Base-by-base conservation (phyloP, 2,888 invertebrate species). In the Teinopalpus imperialis region DNA sequence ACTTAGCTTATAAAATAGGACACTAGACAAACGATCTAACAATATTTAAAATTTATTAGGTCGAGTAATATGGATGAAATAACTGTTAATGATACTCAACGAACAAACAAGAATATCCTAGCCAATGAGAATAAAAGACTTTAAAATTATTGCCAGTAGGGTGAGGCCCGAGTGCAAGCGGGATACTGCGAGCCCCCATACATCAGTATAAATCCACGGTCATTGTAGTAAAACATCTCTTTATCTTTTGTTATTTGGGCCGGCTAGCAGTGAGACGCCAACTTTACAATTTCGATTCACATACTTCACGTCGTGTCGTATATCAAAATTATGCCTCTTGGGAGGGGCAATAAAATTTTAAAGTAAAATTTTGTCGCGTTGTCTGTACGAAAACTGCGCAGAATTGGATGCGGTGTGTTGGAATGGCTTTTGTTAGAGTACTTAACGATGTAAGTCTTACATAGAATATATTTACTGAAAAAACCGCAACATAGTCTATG, bases 291-390 rank as follows among this genome's bases (percentile, higher is more conserved):
- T 42, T 42, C 40, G 45, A 21, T 20, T 26, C 45, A 24, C 34
- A 34, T 34, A 31, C 49, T 37, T 42, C 44, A 35, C 30, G 36
- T 23, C 26, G 31, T 12, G 40, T 56, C 49, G 56, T 77, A 71
- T 66, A 69, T 79, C 74, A 78, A 66, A 63, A 70, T 70, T 68
- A 74, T 74, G 71, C 69, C 69, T 60, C 65, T 62, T 51, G 55
- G 51, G 44, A 62, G 63, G n/a, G n/a, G 67, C 77, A 51, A 76
- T 78, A 79, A 76, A 71, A 79, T 80, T 77, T 74, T 66, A 75
- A 79, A 79, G 70, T 77, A 52, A 70, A 74, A 76, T 74, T 65
- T 57, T 51, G 54, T 54, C 55, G 59, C 56, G 46, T 58, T 52
- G 56, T 45, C 52, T 41, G 43, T 54, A 44, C 49, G 43, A 45